Conservation (phyloP, 1,140 invertebrate species). For the Drosophila albomicans region DNA sequence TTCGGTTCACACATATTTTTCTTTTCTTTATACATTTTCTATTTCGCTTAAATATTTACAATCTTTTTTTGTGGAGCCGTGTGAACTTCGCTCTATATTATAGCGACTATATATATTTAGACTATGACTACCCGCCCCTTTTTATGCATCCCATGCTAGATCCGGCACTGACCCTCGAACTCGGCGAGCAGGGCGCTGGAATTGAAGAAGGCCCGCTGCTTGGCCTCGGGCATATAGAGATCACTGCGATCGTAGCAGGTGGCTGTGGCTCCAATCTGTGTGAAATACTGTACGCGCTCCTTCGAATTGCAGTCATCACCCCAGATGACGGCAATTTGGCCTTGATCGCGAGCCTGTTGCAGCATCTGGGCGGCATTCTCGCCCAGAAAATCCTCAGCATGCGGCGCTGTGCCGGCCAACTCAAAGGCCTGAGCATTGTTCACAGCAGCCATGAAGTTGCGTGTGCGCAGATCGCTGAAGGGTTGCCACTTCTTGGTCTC, state of each 20-base stretch:
- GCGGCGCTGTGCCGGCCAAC: slow-evolving; percentile 94
- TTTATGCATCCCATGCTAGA: slow-evolving; percentile 16
- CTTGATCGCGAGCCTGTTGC: slow-evolving; percentile 89
- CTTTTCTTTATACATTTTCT: not conserved
- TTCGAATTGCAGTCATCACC: slow-evolving; percentile 97
- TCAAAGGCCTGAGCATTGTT: slow-evolving; percentile 92
- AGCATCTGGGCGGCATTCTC: slow-evolving; percentile 90
- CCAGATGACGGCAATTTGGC: slow-evolving; percentile 96
- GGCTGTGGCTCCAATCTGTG: slow-evolving; percentile 94
- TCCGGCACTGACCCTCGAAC: slow-evolving; percentile 73
- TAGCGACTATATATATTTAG: slow-evolving; percentile 6
- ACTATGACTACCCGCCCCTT: slow-evolving; percentile 53
- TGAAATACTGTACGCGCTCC: slow-evolving; percentile 92
- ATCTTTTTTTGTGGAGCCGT: not conserved
- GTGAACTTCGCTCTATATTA: slow-evolving; percentile 3
- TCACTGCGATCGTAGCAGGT: slow-evolving; percentile 97
- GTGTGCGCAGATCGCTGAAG: slow-evolving; percentile 93
- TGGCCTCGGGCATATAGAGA: slow-evolving; percentile 71
- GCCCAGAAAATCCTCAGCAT: slow-evolving; percentile 94
- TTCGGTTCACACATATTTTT: not conserved
- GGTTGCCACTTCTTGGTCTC: slow-evolving; percentile 91
- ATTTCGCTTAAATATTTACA: slow-evolving; percentile 22
- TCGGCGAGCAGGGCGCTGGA: slow-evolving; percentile 68
- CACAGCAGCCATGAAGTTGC: slow-evolving; percentile 91
- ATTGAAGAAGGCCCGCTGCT: slow-evolving; percentile 77